These are phyloP conservation scores for Antedon mediterranea DNA, from an alignment of 53 echinoderm and acorn worm genomes.

Conservation along the genomic window DNA sequence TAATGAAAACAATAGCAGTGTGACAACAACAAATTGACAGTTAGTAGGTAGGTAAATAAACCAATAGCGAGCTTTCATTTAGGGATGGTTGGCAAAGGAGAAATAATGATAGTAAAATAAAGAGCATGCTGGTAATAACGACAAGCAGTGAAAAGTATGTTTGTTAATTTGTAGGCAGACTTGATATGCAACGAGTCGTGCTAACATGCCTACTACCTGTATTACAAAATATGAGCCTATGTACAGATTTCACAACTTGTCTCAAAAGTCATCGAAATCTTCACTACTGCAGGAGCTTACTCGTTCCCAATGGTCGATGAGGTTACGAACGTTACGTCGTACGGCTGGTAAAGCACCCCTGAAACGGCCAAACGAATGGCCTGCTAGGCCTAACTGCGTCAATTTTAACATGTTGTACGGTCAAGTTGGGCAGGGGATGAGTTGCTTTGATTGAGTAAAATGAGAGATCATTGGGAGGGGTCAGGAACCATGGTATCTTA, in stretches of 20 bases:
- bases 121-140: too few relatives aligned
- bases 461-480: too few relatives aligned
- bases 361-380: not conserved
- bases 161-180: too few relatives aligned
- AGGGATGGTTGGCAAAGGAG: too few relatives aligned
- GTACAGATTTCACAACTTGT: not conserved
- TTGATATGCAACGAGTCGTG: not conserved
- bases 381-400: conserved; percentile 1
- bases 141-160: too few relatives aligned
- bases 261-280: not conserved
- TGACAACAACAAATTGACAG: too few relatives aligned
- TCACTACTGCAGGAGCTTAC: not conserved
- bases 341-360: not conserved
- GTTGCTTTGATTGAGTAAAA: too few relatives aligned
- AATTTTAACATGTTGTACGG: not conserved
- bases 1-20: too few relatives aligned
- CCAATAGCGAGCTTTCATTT: too few relatives aligned
- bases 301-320: not conserved
- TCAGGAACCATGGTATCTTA: too few relatives aligned
- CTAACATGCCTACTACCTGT: not conserved
- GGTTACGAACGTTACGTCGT: not conserved
- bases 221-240: not conserved
- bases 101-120: too few relatives aligned
- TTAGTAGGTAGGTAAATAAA: too few relatives aligned
- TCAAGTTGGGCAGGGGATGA: not conserved